These are phyloP conservation scores for Drosophila micromelanica DNA, from an alignment of 1,140 invertebrate genomes.

Conservation along the genomic window DNA sequence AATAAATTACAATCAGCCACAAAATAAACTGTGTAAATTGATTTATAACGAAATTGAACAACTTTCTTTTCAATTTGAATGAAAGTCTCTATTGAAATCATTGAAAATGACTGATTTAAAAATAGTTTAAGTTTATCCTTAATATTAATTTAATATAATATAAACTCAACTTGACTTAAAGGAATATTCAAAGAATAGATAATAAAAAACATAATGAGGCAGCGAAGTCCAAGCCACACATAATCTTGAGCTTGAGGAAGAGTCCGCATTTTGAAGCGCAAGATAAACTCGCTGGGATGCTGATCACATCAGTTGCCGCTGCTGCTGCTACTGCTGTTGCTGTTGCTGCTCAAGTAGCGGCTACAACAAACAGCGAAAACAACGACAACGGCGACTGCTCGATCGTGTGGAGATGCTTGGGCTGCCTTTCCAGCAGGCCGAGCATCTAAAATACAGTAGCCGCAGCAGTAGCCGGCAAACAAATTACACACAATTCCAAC, in stretches of 20 bases:
- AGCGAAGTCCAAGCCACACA: conserved; percentile 3
- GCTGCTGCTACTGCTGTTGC: conserved; percentile 30
- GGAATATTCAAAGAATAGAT: conserved; percentile 21
- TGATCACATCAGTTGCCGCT: conserved; percentile 63
- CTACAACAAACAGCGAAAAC: conserved; percentile 62
- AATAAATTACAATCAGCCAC: not conserved
- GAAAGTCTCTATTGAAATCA: not conserved
- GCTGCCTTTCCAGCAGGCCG: conserved; percentile 24
- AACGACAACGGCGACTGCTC: conserved; percentile 13
- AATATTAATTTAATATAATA: too few relatives aligned
- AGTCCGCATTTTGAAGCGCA: conserved; percentile 62
- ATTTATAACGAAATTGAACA: not conserved
- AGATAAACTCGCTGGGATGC: conserved; percentile 71
- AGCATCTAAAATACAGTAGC: conserved; percentile 74
- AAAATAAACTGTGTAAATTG: not conserved
- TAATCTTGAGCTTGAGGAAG: conserved; percentile 15
- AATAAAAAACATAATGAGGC: conserved; percentile 7
- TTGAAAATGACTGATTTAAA: not conserved
- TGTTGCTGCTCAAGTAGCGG: conserved; percentile 59
- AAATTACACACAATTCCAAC: conserved; percentile 81
- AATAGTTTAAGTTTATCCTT: too few relatives aligned
- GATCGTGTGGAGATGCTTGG: conserved; percentile 66
- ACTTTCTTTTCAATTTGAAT: not conserved
- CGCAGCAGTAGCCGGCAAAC: conserved; percentile 74
- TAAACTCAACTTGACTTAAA: too few relatives aligned